Conservation (phyloP, 35 echinoderm and acorn worm genomes). For the Apostichopus californicus region DNA sequence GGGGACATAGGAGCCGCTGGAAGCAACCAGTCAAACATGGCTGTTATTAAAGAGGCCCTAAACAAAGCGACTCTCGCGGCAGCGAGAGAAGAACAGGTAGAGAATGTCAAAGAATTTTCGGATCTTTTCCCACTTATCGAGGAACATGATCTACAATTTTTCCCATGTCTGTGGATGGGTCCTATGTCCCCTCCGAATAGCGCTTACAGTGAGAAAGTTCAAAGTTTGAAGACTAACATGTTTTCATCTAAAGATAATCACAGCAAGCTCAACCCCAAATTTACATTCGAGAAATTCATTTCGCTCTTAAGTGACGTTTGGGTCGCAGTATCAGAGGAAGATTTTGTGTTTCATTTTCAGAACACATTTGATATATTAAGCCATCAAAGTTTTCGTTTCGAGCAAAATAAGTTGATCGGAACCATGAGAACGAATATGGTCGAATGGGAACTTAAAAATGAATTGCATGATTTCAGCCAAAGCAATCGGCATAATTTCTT, state of each 20-base stretch:
- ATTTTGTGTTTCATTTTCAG: slow-evolving; percentile 61
- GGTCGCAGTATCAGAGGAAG: slow-evolving; percentile 37
- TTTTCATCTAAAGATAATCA: neutral
- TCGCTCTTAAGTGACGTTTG: slow-evolving; percentile 32
- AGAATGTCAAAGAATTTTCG: neutral
- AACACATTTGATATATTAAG: slow-evolving; percentile 25
- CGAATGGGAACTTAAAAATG: slow-evolving; percentile 19
- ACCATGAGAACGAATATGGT: neutral
- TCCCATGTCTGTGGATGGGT: slow-evolving; percentile 41
- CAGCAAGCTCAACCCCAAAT: neutral
- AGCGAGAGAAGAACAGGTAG: neutral
- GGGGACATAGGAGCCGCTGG: slow-evolving; percentile 8
- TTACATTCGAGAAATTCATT: neutral
- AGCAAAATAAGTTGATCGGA: slow-evolving; percentile 16
- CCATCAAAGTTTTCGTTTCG: slow-evolving; percentile 8
- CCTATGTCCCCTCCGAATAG: slow-evolving; percentile 24
- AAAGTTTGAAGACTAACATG: neutral
- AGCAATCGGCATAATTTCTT: neutral
- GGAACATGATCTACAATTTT: slow-evolving; percentile 33
- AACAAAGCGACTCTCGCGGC: neutral
- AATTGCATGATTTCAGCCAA: neutral
- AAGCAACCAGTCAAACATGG: slow-evolving; percentile 25
- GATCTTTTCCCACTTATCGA: slow-evolving; percentile 7
- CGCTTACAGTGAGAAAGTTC: slow-evolving; percentile 7
- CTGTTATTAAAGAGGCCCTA: slow-evolving; percentile 15